phyloP scores from a whole-genome alignment of 2,113 vertebrate genomes.

The Serinus canaria region DNA sequence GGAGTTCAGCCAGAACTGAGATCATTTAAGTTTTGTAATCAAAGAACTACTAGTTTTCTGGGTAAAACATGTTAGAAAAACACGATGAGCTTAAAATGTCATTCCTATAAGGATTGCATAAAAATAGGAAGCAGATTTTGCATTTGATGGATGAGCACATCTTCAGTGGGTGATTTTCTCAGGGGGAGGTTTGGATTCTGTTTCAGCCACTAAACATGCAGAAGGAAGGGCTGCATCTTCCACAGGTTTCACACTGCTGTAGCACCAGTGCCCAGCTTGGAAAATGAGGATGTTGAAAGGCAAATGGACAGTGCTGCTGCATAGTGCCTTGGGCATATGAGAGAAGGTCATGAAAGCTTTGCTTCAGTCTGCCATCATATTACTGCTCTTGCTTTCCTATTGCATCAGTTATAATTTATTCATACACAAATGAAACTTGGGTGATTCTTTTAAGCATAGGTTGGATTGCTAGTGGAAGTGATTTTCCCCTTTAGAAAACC shows the following conservation, averaged over 20 bases:
- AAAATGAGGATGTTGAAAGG: background rate
- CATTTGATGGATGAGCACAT: background rate
- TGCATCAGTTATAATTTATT: background rate
- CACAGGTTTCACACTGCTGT: background rate
- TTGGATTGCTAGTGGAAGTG: background rate
- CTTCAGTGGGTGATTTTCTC: background rate
- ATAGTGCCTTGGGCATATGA: accelerated
- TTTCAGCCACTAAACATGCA: background rate
- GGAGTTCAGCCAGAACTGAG: constrained; percentile 75
- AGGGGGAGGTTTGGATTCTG: background rate
- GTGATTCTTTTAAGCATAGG: background rate
- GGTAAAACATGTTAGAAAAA: constrained; percentile 50
- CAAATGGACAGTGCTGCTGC: background rate
- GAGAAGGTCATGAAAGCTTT: background rate
- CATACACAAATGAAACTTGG: background rate
- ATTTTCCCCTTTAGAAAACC: background rate
- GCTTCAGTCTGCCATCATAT: background rate
- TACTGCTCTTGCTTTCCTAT: background rate
- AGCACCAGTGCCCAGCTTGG: background rate
- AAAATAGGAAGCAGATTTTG: constrained; percentile 30
- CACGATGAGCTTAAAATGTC: constrained; percentile 6
- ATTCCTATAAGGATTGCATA: constrained; percentile 19
- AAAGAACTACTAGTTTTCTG: constrained; percentile 42
- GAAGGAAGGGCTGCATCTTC: background rate
- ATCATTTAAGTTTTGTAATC: constrained; percentile 75